Evolutionary conservation across 2,113 vertebrate genomes (phyloP).

Genomic region (Peromyscus maniculatus): DNA sequence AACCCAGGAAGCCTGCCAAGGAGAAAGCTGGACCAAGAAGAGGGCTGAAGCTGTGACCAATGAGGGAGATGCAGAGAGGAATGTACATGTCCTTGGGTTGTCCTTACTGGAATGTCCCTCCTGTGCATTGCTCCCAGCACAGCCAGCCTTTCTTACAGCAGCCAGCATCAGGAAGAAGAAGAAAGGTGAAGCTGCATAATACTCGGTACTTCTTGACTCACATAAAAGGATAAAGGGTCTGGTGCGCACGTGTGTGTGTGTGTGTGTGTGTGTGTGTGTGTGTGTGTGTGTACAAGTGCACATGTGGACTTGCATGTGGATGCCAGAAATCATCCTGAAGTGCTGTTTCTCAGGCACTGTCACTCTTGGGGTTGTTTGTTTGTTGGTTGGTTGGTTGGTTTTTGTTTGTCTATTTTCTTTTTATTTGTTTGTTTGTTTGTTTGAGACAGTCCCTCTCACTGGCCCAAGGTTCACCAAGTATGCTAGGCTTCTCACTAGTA

Average conservation of each 20-base stretch:
- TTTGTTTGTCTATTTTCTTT: background rate
- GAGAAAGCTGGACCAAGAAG: constrained; percentile 68
- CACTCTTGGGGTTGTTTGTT: background rate
- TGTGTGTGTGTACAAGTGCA: background rate
- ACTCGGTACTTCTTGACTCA: background rate
- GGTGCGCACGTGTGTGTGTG: background rate
- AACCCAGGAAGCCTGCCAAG: constrained; percentile 81
- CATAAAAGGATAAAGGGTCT: background rate
- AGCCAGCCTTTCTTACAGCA: constrained; percentile 19
- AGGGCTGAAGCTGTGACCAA: constrained; percentile 74
- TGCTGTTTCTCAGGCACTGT: background rate
- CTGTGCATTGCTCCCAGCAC: background rate
- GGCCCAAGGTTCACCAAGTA: background rate
- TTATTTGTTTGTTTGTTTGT: background rate
- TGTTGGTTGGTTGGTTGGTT: background rate
- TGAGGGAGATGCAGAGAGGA: constrained; percentile 2
- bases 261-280: background rate
- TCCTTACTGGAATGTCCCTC: constrained; percentile 30
- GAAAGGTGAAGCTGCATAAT: constrained; percentile 10
- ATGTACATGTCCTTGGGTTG: constrained; percentile 17
- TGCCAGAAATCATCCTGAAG: background rate
- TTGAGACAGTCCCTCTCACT: background rate
- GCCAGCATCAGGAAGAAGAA: background rate
- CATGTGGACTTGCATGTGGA: background rate
- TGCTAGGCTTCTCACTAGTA: background rate